phyloP scores from a whole-genome alignment of 2,113 vertebrate genomes.

The Poicephalus gulielmi region DNA sequence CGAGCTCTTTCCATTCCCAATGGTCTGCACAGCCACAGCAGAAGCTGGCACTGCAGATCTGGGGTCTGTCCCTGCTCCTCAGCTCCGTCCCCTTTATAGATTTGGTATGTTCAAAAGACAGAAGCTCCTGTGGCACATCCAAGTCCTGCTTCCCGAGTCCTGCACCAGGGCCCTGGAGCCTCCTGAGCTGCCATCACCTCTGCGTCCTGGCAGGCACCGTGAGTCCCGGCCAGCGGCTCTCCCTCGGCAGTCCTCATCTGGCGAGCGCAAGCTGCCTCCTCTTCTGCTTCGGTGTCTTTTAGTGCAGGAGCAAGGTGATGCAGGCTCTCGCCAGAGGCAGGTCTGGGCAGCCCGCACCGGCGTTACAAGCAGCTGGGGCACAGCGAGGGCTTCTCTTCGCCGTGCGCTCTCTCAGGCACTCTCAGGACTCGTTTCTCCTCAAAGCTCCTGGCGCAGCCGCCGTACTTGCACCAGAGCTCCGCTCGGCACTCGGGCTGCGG shows the following conservation, averaged over 20 bases:
- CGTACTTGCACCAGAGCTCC: background rate
- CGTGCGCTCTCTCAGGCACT: background rate
- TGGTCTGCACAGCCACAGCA: background rate
- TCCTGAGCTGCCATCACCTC: background rate
- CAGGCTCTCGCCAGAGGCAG: background rate
- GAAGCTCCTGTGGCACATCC: background rate
- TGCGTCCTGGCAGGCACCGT: background rate
- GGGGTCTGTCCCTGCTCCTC: background rate
- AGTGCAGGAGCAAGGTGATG: background rate
- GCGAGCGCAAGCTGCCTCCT: background rate
- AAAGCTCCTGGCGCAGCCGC: background rate
- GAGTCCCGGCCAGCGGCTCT: background rate
- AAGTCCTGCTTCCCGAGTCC: background rate
- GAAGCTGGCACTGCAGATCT: background rate
- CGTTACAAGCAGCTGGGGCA: background rate
- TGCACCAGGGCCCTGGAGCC: background rate
- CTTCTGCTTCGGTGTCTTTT: background rate
- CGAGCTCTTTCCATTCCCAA: background rate
- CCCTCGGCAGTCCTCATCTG: background rate
- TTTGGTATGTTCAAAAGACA: background rate
- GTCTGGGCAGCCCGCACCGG: background rate
- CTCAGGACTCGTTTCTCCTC: background rate
- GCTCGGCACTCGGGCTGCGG: background rate
- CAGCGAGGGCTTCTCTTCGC: constrained; percentile 2
- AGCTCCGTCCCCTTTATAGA: background rate